These are phyloP conservation scores for Prionace glauca DNA, from an alignment of 2,797 vertebrate genomes.

Conservation along the genomic window DNA sequence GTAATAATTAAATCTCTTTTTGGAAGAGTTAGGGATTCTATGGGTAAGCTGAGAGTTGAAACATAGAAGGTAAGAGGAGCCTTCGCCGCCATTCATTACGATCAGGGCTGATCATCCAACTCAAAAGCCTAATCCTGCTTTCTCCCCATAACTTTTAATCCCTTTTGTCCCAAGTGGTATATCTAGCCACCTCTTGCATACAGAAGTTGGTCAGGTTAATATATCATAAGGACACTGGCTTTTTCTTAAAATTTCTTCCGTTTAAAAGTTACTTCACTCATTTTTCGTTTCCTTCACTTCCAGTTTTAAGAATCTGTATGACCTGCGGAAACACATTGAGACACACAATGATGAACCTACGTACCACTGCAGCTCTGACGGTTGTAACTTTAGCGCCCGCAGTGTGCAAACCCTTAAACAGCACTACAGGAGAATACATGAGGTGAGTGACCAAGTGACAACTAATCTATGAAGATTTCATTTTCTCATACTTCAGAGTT, in stretches of 20 bases:
- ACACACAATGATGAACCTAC: conserved; percentile 64
- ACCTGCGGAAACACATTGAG: conserved; percentile 68
- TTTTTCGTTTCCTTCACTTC: conserved; percentile 1
- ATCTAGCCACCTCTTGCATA: no score
- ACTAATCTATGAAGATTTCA: not conserved
- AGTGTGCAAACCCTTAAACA: conserved; percentile 56
- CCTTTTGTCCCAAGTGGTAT: no score
- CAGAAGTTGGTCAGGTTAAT: not conserved
- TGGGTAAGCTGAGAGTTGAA: not conserved
- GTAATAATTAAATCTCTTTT: not conserved
- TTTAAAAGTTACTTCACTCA: not conserved
- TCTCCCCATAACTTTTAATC: no score
- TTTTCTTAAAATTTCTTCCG: not conserved
- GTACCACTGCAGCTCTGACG: conserved; percentile 63
- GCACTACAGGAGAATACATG: conserved; percentile 60
- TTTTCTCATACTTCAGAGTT: not conserved
- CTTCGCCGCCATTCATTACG: no score
- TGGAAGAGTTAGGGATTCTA: not conserved
- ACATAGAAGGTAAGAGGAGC: no score
- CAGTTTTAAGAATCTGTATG: conserved; percentile 66
- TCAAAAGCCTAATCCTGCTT: no score
- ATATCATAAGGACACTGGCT: not conserved
- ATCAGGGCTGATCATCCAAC: no score
- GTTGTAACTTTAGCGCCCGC: conserved; percentile 62
- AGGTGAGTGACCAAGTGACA: conserved; percentile 45